Base-by-base conservation (phyloP, 2,797 vertebrate genomes). In the Agapornis canus region DNA sequence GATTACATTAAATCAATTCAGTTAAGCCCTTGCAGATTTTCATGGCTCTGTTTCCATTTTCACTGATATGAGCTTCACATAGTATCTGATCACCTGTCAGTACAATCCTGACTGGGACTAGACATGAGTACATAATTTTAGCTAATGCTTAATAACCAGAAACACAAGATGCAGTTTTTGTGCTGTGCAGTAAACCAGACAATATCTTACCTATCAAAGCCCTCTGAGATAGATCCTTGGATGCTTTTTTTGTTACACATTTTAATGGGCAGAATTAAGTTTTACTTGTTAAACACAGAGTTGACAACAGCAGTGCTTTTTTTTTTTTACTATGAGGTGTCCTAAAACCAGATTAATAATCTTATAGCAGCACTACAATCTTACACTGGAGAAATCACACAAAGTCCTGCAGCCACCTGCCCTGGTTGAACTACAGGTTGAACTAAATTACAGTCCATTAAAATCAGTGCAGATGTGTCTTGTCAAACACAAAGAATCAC, bases 391-490 rank as follows among this genome's bases (percentile, higher is more conserved):
- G 54, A 90, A 86, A 72, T 54, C n/a, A 71, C 32, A 69, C 25
- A 42, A 15, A 82, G 43, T 59, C 66, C 59, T 86, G 57, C 64
- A 86, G 66, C 32, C 82, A 80, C 75, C 80, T 91, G 80, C 47
- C 66, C 48, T 11, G 27, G 32, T 82, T 94, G 84, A 84, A 82
- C 77, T 75, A 70, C 73, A 92, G 43, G n/a, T n/a, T n/a, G n/a
- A n/a, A n/a, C n/a, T 59, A 88, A 92, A 91, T 90, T 91, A 76
- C 47, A 61, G 25, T 60, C 31, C 70, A 82, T 78, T 86, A 94
- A 90, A 92, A 81, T 71, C 61, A 76, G 27, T 13, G 52, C 77
- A 49, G 49, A 86, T 64, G 37, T 52, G 56, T 43, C 70, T 72
- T 81, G 90, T 90, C 70, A 84, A 92, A 88, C 32, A 72, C 54